A percentile compares a stretch with the other conserved stretches of the same genome.
phyloP scores from a whole-genome alignment of 2,888 invertebrate genomes.

The Mactromeris polynyma region DNA sequence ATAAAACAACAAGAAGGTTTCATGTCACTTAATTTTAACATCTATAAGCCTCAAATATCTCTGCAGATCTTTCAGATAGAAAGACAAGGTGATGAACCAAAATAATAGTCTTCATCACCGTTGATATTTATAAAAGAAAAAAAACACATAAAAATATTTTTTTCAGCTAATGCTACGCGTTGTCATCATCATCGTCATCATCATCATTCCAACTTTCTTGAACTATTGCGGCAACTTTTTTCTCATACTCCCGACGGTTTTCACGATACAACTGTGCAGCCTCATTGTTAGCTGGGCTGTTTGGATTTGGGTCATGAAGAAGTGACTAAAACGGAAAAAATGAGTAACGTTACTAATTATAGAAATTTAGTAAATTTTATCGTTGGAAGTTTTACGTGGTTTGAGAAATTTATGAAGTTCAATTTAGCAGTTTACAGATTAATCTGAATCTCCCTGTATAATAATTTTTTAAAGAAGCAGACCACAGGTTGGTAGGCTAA shows the following conservation, averaged over 20 bases:
- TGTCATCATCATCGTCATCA: constrained; percentile 80
- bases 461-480: too few relatives aligned
- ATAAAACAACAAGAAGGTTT: constrained; percentile 2
- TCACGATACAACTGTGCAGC: constrained; percentile 99
- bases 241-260: constrained; percentile 99
- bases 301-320: constrained; percentile 99
- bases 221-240: constrained; percentile 99
- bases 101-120: constrained; percentile 7
- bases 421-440: too few relatives aligned
- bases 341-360: background rate
- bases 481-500: too few relatives aligned
- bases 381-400: too few relatives aligned
- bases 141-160: background rate
- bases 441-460: too few relatives aligned
- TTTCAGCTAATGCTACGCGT: constrained; percentile 65
- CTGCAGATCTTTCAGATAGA: constrained; percentile 47
- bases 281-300: constrained; percentile 99
- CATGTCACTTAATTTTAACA: background rate
- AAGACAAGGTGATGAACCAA: constrained; percentile 28
- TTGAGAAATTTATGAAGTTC: too few relatives aligned
- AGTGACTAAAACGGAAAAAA: constrained; percentile 91
- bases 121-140: constrained; percentile 6
- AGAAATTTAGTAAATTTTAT: too few relatives aligned
- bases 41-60: background rate
- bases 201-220: constrained; percentile 95